Conservation (phyloP, 2,113 vertebrate species). For the Gasterosteus aculeatus region DNA sequence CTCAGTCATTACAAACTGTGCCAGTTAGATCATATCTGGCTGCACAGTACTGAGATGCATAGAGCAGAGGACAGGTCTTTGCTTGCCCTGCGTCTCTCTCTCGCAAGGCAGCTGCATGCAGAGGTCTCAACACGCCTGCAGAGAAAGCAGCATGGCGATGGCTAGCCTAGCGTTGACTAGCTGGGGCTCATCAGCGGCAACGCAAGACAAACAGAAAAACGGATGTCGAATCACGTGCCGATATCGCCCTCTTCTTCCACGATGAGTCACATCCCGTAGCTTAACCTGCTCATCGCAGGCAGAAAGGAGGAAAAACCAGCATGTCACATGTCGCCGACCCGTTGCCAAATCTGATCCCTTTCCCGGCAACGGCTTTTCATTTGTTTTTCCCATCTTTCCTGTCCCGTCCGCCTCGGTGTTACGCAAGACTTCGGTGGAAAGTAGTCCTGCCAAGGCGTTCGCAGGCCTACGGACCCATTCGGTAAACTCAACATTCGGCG, state of each 20-base stretch:
- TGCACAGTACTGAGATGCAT: conserved; percentile 46
- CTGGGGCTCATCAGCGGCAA: conserved; percentile 24
- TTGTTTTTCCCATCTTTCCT: conserved; percentile 69
- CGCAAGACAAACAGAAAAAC: conserved; percentile 23
- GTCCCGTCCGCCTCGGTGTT: conserved; percentile 57
- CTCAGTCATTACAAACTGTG: conserved; percentile 16
- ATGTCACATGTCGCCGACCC: conserved; percentile 47
- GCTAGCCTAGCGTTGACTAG: conserved; percentile 50
- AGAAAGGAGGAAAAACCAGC: conserved; percentile 51
- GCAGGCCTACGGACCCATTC: conserved; percentile 51
- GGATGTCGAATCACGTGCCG: conserved; percentile 55
- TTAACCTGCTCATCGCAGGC: conserved; percentile 51
- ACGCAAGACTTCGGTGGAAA: conserved; percentile 65
- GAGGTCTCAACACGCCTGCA: conserved; percentile 74
- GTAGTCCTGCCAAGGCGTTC: conserved; percentile 53
- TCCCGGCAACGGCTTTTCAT: conserved; percentile 63
- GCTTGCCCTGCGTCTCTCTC: conserved; percentile 70
- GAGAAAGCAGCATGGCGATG: conserved; percentile 48
- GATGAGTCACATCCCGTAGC: conserved; percentile 59
- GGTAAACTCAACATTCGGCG: conserved; percentile 58
- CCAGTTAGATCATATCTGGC: conserved; percentile 41
- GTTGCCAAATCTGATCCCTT: conserved; percentile 62
- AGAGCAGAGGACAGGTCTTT: conserved; percentile 72
- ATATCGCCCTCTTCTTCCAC: conserved; percentile 55
- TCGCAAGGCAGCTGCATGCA: conserved; percentile 61